Base-by-base conservation (phyloP, 2,797 vertebrate species). In the Percopsis omiscomaycus region DNA sequence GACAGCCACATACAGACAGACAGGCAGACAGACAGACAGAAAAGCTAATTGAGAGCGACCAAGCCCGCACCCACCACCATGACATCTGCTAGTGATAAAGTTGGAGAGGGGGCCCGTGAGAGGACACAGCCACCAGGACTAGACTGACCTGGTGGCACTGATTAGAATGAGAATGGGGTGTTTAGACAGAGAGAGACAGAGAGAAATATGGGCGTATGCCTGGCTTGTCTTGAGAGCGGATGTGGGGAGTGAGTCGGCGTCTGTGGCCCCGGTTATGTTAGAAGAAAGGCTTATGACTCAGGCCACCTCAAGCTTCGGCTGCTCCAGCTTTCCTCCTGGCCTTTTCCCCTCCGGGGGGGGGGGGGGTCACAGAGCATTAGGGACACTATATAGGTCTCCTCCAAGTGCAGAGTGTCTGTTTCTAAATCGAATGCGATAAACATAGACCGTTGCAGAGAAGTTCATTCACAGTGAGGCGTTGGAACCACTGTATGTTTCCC, bases 351-450 rank as follows among this genome's bases (percentile, higher is more conserved):
- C 28, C 9, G n/a, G 28, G 27, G 28, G 55, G 77, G 61, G n/a
- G 28, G 27, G 28, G 55, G 77, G 61, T 81, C 81, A 81, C 59
- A 64, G 62, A 81, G 73, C 71, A 66, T 84, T 55, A 65, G 42
- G 30, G 57, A 65, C 67, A 71, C 75, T 61, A 56, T 32, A 62
- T 13, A 65, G 64, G 65, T 79, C 68, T 60, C 15, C 58, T 55
- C 37, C 46, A 64, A 74, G 49, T 52, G 49, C 48, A 12, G 45
- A 28, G 32, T 47, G 51, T 4, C 62, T 59, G 68, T 55, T 49
- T 47, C 69, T 15, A 47, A 14, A 44, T 62, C 9, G 3, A 30
- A 22, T 51, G 68, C 11, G 42, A 65, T 37, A 52, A 52, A 27
- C 54, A n/a, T 37, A 44, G 44, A 30, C 27, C 5, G 0, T 55